phyloP scores from a whole-genome alignment of 2,888 invertebrate genomes.

The Tryphoninae sp. region DNA sequence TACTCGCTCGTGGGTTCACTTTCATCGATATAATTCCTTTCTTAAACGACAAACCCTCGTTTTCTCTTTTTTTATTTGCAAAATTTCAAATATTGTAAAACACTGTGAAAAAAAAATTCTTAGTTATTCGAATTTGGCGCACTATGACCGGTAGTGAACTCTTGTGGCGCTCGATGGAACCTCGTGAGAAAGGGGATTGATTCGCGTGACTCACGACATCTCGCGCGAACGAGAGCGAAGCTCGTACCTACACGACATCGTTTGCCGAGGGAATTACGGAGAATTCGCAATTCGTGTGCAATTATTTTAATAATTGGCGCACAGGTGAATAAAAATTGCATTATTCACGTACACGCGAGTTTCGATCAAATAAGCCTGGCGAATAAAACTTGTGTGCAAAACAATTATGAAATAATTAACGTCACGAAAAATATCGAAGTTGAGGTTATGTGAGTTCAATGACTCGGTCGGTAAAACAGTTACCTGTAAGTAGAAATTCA shows the following conservation, averaged over 20 bases:
- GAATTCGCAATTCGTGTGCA: conserved; percentile 12
- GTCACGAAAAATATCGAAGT: no score
- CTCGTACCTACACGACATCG: conserved; percentile 5
- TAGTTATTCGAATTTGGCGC: background rate
- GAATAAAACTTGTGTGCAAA: no score
- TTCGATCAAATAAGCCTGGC: background rate
- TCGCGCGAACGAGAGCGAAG: background rate
- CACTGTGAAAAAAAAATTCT: background rate
- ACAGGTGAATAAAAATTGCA: background rate
- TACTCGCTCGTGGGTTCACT: background rate
- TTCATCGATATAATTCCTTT: conserved; percentile 22
- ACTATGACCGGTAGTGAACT: background rate
- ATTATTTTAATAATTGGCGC: background rate
- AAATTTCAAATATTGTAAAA: background rate
- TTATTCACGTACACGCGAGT: background rate
- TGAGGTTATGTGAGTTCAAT: no score
- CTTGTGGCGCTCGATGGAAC: conserved; percentile 2
- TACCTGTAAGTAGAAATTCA: no score
- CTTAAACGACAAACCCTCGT: background rate
- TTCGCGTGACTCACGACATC: conserved; percentile 28
- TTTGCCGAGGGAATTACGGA: conserved; percentile 5
- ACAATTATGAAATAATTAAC: no score
- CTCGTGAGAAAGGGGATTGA: conserved; percentile 15
- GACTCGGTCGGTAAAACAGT: no score
- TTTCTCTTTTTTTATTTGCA: background rate